Evolutionary conservation across 2,113 vertebrate genomes (phyloP), one percentile per base, ranked within the genome.

Genomic region (Anguilla rostrata): DNA sequence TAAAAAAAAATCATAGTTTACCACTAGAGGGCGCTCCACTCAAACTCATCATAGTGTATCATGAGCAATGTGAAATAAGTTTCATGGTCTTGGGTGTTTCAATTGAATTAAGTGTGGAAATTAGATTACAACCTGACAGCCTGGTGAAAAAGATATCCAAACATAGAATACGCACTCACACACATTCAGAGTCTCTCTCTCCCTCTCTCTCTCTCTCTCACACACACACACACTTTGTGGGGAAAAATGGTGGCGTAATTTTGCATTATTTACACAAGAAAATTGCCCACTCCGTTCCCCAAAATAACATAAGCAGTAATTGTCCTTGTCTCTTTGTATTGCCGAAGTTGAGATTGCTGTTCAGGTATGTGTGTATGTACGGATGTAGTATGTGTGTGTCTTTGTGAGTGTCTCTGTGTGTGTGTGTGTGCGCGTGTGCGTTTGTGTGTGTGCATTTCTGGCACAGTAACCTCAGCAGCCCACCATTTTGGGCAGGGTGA

Each of bases 11-110:
- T 22, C 3, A 5, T 34, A 3, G 15, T 0, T 0, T 1, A 75
- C 84, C 94, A 91, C 92, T 87, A 95, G 94, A 91, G 90, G 92
- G 93, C 86, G 89, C 56, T 89, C 90, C 11, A 85, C 11, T 4
- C 90, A 87, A 86, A 60, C 29, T 0, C 39, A 90, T 83, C 8
- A 83, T 14, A 18, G 39, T 34, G 20, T 75, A 39, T 26, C 29
- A 41, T 2, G 0, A 56, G 78, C 88, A 22, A 22, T 22, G 5
- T 7, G 86, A 78, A 82, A 81, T 87, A 66, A 29, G 41, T 81
- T 88, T 87, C 85, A 85, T 87, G 71, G 88, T 78, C 9, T 86
- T 56, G 91, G 91, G 92, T 87, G 90, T 89, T 91, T 93, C 90
- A 93, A 40, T 80, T 80, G 39, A 90, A 93, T 90, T 78, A 40